phyloP scores from a whole-genome alignment of 2,797 vertebrate species.

The Lacerta agilis region DNA sequence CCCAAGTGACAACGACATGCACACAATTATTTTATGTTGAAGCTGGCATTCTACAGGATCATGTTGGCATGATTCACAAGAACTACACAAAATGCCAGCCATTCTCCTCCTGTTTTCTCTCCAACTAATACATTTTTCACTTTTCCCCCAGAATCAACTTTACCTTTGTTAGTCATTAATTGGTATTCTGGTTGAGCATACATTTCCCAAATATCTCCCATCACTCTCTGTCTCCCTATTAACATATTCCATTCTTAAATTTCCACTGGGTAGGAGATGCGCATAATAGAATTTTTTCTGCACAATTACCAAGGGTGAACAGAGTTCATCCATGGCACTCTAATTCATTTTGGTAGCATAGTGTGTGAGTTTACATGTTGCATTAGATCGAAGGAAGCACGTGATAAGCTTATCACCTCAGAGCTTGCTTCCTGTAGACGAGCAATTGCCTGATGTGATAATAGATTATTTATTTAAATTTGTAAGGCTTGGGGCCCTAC shows the following conservation, averaged over 20 bases:
- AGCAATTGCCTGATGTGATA: not conserved
- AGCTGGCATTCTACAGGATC: no score
- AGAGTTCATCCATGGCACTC: not conserved
- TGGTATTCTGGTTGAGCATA: not conserved
- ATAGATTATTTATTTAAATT: not conserved
- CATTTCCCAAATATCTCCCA: not conserved
- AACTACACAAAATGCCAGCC: not conserved
- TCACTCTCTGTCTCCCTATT: not conserved
- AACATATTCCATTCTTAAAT: not conserved
- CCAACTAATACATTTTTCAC: not conserved
- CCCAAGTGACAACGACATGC: not conserved
- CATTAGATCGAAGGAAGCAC: not conserved
- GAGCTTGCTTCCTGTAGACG: not conserved
- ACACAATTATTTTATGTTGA: not conserved
- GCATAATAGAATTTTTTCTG: not conserved
- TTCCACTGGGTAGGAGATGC: not conserved
- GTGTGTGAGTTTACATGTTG: not conserved
- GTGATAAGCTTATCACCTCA: not conserved
- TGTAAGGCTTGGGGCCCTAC: not conserved
- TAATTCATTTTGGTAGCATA: not conserved
- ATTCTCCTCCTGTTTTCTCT: not conserved
- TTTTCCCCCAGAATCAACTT: not conserved
- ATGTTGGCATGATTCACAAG: not conserved
- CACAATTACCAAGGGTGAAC: not conserved
- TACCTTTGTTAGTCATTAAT: constrained; percentile 14